Evolutionary conservation across 2,113 vertebrate species (phyloP).

Genomic region (Myotis davidii): DNA sequence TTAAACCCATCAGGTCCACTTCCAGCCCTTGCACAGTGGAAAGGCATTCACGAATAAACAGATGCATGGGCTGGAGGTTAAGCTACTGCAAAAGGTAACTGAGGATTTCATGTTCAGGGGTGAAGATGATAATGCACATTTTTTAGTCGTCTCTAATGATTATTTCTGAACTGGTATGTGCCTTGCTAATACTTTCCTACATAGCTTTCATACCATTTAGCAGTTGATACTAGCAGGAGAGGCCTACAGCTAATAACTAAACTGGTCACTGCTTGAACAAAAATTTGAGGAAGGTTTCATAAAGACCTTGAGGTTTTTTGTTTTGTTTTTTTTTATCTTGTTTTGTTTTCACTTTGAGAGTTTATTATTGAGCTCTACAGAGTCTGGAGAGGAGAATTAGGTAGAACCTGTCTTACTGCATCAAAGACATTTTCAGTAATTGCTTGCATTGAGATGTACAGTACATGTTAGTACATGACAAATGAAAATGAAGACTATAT

Average conservation of each 20-base stretch:
- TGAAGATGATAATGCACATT: background rate
- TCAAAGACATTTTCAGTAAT: constrained; percentile 67
- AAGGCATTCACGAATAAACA: background rate
- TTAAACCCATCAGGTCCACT: background rate
- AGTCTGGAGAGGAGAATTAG: constrained; percentile 61
- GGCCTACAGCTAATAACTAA: background rate
- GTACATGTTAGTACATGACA: constrained; percentile 60
- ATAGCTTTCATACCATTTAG: background rate
- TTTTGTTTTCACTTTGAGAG: background rate
- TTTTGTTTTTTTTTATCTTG: background rate
- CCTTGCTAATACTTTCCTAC: background rate
- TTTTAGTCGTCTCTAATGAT: background rate
- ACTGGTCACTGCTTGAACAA: constrained; percentile 16
- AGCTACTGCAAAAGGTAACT: background rate
- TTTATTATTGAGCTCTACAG: constrained; percentile 19
- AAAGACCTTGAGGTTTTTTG: background rate
- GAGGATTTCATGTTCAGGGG: background rate
- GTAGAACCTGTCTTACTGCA: constrained; percentile 73
- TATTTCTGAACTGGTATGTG: background rate
- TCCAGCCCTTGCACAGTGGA: background rate
- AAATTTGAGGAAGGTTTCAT: constrained; percentile 34
- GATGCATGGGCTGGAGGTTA: background rate
- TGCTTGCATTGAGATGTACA: background rate
- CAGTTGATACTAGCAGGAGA: background rate
- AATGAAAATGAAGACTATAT: constrained; percentile 32